phyloP scores from a whole-genome alignment of 2,888 invertebrate genomes.

The Physocephala rufipes region DNA sequence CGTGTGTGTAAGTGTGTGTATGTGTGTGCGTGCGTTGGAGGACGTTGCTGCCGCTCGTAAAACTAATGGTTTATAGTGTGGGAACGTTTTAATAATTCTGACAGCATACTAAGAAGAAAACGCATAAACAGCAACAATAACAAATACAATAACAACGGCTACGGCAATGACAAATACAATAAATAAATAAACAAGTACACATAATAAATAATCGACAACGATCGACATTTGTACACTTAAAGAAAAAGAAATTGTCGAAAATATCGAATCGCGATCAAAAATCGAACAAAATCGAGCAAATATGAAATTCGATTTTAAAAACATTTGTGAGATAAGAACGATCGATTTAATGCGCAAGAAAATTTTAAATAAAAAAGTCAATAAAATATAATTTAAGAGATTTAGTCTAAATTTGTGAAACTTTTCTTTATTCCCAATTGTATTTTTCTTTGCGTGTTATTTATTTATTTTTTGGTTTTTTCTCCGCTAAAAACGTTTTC shows the following conservation, averaged over 20 bases:
- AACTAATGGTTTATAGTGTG: constrained; percentile 49
- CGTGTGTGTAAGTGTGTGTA: too few relatives aligned
- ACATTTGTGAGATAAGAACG: too few relatives aligned
- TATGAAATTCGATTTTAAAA: background rate
- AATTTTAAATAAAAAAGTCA: too few relatives aligned
- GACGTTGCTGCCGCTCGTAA: background rate
- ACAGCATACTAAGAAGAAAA: constrained; percentile 44
- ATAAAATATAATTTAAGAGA: too few relatives aligned
- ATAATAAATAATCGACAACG: constrained; percentile 6
- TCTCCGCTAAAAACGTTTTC: background rate
- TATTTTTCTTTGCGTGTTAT: background rate
- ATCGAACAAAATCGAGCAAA: background rate
- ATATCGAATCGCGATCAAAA: background rate
- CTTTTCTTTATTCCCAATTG: background rate
- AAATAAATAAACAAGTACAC: too few relatives aligned
- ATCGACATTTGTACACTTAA: constrained; percentile 30
- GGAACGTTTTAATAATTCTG: constrained; percentile 58
- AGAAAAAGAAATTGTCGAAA: background rate
- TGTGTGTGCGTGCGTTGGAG: background rate
- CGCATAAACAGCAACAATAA: constrained; percentile 16
- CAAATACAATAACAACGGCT: background rate
- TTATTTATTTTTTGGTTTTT: too few relatives aligned
- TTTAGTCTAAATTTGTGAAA: background rate
- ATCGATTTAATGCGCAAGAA: too few relatives aligned
- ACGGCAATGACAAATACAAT: too few relatives aligned